phyloP scores from a whole-genome alignment of 2,797 vertebrate genomes.

The Tarsius wallacei region DNA sequence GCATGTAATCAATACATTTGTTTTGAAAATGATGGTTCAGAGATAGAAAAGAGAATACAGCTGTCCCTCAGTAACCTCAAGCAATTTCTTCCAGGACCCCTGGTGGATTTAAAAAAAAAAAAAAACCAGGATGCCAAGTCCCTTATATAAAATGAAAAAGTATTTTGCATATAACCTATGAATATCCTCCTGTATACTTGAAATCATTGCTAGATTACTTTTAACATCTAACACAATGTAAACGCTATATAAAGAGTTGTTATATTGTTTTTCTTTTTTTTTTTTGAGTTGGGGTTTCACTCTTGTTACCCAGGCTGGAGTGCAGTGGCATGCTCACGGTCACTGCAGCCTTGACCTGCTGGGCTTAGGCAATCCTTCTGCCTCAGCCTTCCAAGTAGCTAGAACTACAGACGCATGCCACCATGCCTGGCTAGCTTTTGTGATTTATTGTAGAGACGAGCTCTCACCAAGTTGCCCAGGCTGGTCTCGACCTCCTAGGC shows the following conservation, averaged over 20 bases:
- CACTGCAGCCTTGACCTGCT: not conserved
- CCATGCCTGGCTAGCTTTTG: not conserved
- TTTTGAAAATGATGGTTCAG: not conserved
- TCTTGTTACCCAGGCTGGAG: not conserved
- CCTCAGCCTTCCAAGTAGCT: not conserved
- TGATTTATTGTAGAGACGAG: not conserved
- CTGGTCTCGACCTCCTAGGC: not conserved
- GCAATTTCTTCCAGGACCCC: not conserved
- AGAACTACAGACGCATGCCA: not conserved
- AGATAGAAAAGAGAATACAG: not conserved
- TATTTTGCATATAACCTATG: not conserved
- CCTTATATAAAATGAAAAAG: not conserved
- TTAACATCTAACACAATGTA: not conserved
- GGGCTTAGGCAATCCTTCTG: too few relatives aligned
- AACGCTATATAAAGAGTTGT: not conserved
- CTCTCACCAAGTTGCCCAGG: not conserved
- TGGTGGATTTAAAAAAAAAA: not conserved
- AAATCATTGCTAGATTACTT: not conserved
- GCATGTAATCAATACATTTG: not conserved
- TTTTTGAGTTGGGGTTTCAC: not conserved
- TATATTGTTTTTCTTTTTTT: not conserved
- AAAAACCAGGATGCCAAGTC: not conserved
- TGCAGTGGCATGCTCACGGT: not conserved
- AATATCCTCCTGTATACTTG: not conserved
- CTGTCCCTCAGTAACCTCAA: not conserved